Evolutionary conservation across 2,113 vertebrate species (phyloP), one percentile per base, ranked within the genome.

Genomic region (Syngnathus typhle): DNA sequence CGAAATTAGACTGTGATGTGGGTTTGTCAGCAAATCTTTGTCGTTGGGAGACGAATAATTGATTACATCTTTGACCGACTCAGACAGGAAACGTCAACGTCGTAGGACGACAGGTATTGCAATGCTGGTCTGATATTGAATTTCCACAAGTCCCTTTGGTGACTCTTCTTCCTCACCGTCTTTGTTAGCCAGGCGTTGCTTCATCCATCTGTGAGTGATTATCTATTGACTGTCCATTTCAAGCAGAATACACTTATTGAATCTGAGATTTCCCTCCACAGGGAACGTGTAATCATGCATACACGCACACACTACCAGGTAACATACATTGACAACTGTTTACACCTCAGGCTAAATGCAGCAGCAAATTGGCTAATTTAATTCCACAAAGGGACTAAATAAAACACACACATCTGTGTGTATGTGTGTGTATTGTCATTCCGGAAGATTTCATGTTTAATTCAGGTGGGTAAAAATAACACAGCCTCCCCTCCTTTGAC

Each of bases 141-240:
- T 0, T 19, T 72, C 66, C 72, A 7, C 63, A 82, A 70, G 71
- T 83, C 78, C 78, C 83, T 79, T 60, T 68, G 73, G 71, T 63
- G 39, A 39, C 74, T 81, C 68, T 46, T 69, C 51, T 15, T 47
- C 63, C 32, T 67, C 68, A 60, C 43, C 0, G 32, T 56, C 19
- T 21, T 5, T 16, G 27, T 8, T 32, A 32, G 27, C 1, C 46
- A 6, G 16, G 41, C 11, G 65, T 49, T 70, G 5, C 60, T 67
- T 47, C 70, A 67, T 15, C 51, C 12, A 37, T 72, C 73, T 64
- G 49, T 18, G 58, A 64, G 71, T 80, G 82, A 80, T 88, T 85
- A 83, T 69, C 58, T 70, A 88, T 90, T 41, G 88, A 89, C 88
- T 88, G 73, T 76, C 85, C 84, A 83, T 90, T 89, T 82, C 66